Base-by-base conservation (phyloP, 1,140 invertebrate species). In the Belonocnema kinseyi region DNA sequence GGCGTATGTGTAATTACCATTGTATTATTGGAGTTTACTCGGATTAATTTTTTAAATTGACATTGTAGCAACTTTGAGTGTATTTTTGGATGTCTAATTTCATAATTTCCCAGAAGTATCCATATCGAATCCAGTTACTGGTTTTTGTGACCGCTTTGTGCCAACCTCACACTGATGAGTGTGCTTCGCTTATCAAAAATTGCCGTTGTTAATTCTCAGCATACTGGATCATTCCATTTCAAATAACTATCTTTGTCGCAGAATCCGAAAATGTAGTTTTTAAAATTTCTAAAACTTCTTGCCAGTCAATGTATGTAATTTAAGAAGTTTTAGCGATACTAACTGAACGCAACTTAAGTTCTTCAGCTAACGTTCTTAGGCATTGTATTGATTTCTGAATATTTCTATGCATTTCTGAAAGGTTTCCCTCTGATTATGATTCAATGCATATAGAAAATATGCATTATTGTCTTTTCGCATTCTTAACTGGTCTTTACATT, bases 81-180 rank as follows among this genome's bases (percentile, higher is more conserved):
- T 61, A 58, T 13, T 77, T 72, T 70, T 77, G 58, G 4, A 85
- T 77, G 51, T 84, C 78, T 13, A 61, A 4, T 26, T 75, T 77
- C 72, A 85, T 72, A 19, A 77, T 54, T 56, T 76, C 73, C 84
- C 81, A 82, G 40, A 52, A 76, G 72, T 78, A 81, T 10, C 73
- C 54, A 53, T 73, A 21, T 26, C 74, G 17, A 11, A 83, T 81
- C 3, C 77, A 58, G 52, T 76, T 54, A 52, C 75, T 77, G 0
- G 78, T 83, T 82, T 83, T 82, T 14, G 40, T 74, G 14, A 81
- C 73, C 0, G 84, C 80, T 51, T 71, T 66, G 75, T 86, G 83
- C 26, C 83, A 78, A 21, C 82, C 82, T 61, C 79, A 3, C 3
- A 3, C 21, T 26, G 21, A 26, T 26, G 21, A 26, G 21, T 26